phyloP scores from a whole-genome alignment of 2,113 vertebrate genomes.

The Promerops cafer region DNA sequence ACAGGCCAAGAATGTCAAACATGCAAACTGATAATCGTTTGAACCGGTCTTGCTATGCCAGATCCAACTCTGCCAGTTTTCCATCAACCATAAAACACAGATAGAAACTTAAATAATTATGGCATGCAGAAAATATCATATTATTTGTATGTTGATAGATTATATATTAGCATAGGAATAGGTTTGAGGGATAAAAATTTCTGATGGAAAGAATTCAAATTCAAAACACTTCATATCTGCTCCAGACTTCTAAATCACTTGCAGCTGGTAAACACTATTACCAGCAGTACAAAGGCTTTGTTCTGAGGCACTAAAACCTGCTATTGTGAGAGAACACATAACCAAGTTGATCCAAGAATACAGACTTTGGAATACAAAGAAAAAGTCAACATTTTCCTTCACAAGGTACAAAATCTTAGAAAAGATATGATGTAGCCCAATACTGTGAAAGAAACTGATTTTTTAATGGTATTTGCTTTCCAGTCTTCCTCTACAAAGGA shows the following conservation, averaged over 20 bases:
- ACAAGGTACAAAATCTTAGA: neutral
- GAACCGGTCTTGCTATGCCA: neutral
- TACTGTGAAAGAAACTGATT: neutral
- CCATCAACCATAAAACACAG: neutral
- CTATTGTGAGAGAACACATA: neutral
- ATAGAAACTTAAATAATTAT: slow-evolving; percentile 3
- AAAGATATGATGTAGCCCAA: neutral
- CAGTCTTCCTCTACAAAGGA: neutral
- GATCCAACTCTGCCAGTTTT: neutral
- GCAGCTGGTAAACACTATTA: neutral
- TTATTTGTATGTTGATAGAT: neutral
- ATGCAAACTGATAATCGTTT: neutral
- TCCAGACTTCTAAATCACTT: neutral
- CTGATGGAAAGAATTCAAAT: neutral
- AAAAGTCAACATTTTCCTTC: neutral
- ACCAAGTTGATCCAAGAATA: neutral
- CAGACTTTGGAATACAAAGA: neutral
- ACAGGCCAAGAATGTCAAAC: slow-evolving; percentile 29
- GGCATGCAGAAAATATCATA: neutral
- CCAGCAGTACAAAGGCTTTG: neutral
- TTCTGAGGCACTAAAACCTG: neutral
- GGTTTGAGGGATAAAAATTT: neutral
- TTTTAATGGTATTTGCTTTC: neutral
- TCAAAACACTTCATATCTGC: neutral
- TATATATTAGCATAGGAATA: neutral